A percentile compares a stretch with the other conserved stretches of the same genome.
phyloP scores from a whole-genome alignment of 1,140 invertebrate genomes.

The Hetaerina americana region DNA sequence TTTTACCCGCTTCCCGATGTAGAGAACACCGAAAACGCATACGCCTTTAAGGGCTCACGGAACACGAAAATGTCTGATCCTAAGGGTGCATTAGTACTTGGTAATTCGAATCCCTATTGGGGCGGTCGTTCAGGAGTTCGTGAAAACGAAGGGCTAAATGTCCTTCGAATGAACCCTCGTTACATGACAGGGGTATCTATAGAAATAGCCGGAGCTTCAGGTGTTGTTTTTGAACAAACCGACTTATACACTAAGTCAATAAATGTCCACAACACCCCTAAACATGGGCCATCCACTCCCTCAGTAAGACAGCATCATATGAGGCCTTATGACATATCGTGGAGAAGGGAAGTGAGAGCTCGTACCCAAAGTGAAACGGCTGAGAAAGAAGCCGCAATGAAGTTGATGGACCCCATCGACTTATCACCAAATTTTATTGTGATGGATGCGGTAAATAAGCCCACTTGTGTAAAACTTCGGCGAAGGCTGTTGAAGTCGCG shows the following conservation, averaged over 20 bases:
- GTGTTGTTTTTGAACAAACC: not conserved
- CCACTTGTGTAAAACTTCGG: not conserved
- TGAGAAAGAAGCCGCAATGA: not conserved
- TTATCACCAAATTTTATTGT: too few species aligned
- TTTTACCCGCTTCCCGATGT: not conserved
- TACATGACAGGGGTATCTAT: slow-evolving; percentile 1
- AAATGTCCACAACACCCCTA: not conserved
- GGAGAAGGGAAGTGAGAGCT: slow-evolving; percentile 1
- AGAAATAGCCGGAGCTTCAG: not conserved
- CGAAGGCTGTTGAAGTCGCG: not conserved
- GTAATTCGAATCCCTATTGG: too few species aligned
- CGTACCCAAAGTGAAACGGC: slow-evolving; percentile 4
- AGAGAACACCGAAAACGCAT: not conserved
- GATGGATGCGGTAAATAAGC: not conserved
- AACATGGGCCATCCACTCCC: not conserved
- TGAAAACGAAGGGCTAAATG: not conserved
- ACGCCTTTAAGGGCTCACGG: not conserved
- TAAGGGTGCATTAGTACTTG: not conserved
- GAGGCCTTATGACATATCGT: not conserved
- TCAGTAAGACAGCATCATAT: slow-evolving; percentile 1
- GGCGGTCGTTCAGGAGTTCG: not conserved
- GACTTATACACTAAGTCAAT: too few species aligned
- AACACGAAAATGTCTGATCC: not conserved
- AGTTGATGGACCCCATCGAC: too few species aligned
- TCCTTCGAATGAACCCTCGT: slow-evolving; percentile 1